Base-by-base conservation (phyloP, 2,888 invertebrate species). In the Dysmachus trigonus region DNA sequence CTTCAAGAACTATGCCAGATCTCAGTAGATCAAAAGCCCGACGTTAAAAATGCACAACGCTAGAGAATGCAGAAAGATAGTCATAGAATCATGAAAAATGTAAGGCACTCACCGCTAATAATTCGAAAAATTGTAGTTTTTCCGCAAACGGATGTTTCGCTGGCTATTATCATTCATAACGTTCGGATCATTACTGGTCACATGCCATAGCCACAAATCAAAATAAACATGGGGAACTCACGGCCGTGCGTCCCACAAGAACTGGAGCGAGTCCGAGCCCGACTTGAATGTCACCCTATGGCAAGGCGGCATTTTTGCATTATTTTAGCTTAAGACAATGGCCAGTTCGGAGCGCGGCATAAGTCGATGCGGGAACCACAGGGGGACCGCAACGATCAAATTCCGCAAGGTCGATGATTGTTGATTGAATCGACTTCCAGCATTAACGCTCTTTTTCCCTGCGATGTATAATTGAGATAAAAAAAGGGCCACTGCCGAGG, bases 261-360 rank as follows among this genome's bases (percentile, higher is more conserved):
- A 82, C 82, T 82, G 82, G 53, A 82, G 71, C 82, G 71, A 38
- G 77, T 18, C 77, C 74, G 35, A 33, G 30, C 31, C 18, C 18
- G 35, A 51, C 85, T 85, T 85, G 74, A 85, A 85, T 85, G 85
- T 85, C 85, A 85, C 85, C 85, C 85, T 85, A 74, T 85, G 87
- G 87, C 87, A 87, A 88, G 88, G 88, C 89, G 88, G 87, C 88
- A 89, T 89, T 89, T 89, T 88, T 89, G 88, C 88, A 89, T 89
- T 88, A 88, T 88, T 88, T 88, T 88, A 88, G 88, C 87, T 88
- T 84, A 84, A 87, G 85, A 88, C 86, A 87, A 86, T 87, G 85
- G 86, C 72, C 72, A 30, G 86, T 85, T 82, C 86, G 86, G 51
- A 72, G 76, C 79, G 35, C n/a, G 33, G n/a, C 15, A n/a, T n/a